Base-by-base conservation (phyloP, 2,888 invertebrate species). In the Boloria euphrosyne region DNA sequence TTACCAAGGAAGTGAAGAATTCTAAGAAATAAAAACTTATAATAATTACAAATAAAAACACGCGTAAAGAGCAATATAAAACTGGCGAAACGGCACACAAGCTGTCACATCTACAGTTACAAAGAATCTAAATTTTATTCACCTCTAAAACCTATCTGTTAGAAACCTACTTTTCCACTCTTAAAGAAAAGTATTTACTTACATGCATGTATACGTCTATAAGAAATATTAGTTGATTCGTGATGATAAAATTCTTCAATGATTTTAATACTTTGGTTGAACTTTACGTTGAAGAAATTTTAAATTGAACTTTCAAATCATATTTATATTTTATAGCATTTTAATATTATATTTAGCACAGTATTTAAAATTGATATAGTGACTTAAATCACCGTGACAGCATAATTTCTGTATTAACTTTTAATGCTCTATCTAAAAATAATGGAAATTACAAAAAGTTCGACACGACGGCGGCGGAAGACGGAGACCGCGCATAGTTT, bases 81-180 rank as follows among this genome's bases (percentile, higher is more conserved):
- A 85, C 87, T 86, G 87, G 86, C 87, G 83, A 76, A 82, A 82
- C 85, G 83, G 82, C 86, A 86, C 87, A 87, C 86, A 87, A 87
- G 87, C 86, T 80, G 81, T 81, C 80, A 85, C 83, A 83, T 84
- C 85, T 85, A 86, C 84, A 78, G 80, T 79, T 82, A 85, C 80
- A 85, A 80, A 81, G 82, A 78, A 77, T 79, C 82, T 84, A 83
- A 74, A 69, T 74, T 74, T 74, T 71, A 77, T 75, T 74, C 77
- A 82, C 77, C 79, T 80, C 78, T 79, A 80, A 75, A 71, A 67
- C 74, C 58, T 66, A 66, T 73, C 73, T 76, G 74, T 76, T 77
- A 78, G 78, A 77, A 78, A 78, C 79, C 79, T 77, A 74, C 65
- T 68, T 74, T 74, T 73, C 17, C 62, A 55, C 62, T 72, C 73